These are phyloP conservation scores for Babyrousa celebensis DNA, from an alignment of 2,797 vertebrate genomes.

Conservation along the genomic window DNA sequence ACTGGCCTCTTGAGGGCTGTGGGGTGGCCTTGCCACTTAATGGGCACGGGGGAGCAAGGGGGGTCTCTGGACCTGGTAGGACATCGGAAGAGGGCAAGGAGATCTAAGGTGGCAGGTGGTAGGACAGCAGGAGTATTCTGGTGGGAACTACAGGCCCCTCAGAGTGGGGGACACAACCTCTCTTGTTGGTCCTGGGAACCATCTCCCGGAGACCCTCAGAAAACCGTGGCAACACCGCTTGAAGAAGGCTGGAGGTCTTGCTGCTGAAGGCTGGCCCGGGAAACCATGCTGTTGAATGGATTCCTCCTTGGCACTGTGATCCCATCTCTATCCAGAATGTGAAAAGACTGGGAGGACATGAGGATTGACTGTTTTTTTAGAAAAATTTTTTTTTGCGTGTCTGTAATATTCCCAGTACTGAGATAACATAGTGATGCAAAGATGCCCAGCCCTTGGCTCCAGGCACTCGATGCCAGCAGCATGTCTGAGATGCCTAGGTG, in stretches of 20 bases:
- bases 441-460: background rate
- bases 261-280: background rate
- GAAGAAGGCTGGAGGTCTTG: background rate
- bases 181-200: background rate
- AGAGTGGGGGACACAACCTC: background rate
- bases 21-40: background rate
- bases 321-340: background rate
- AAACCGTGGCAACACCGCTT: background rate
- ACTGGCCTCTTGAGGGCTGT: background rate
- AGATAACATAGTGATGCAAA: background rate
- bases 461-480: background rate
- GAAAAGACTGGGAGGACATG: background rate
- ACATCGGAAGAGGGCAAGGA: background rate
- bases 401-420: background rate
- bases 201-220: background rate
- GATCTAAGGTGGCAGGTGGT: background rate
- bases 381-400: background rate
- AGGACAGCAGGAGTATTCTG: background rate
- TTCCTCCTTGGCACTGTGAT: background rate
- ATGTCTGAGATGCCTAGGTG: background rate
- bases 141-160: background rate
- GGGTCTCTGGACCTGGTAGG: background rate
- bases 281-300: background rate
- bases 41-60: fast-evolving
- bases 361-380: background rate